Conservation (phyloP, 2,113 vertebrate genomes). For the Aepyceros melampus region DNA sequence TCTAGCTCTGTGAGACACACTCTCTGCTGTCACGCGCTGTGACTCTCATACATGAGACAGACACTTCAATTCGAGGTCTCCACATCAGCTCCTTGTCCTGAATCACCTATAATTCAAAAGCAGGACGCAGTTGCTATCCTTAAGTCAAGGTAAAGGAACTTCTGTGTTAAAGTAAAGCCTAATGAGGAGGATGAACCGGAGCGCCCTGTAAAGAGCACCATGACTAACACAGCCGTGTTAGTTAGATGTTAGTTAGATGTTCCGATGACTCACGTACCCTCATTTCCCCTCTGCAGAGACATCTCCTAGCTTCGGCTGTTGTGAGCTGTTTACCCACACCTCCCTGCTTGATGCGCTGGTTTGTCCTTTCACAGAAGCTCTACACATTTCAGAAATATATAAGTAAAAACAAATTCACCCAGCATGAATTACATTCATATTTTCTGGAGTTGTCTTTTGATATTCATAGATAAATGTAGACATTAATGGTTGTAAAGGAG, state of each 20-base stretch:
- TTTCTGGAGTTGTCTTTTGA: not conserved
- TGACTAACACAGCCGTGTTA: fast-evolving
- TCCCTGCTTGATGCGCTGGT: not conserved
- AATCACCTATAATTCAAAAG: not conserved
- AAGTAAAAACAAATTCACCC: not conserved
- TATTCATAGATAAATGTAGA: not conserved
- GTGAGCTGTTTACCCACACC: not conserved
- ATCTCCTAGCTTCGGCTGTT: fast-evolving
- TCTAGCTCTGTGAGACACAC: fast-evolving
- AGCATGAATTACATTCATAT: not conserved
- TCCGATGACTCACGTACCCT: fast-evolving
- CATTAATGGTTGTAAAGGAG: not conserved
- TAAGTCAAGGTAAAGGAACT: not conserved
- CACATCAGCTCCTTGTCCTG: not conserved
- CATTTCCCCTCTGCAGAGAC: not conserved
- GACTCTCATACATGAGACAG: not conserved
- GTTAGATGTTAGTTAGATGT: too few relatives aligned
- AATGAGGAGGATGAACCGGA: not conserved
- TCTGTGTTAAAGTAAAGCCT: not conserved
- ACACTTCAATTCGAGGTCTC: not conserved
- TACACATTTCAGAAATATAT: not conserved
- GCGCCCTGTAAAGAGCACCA: fast-evolving
- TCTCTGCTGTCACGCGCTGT: fast-evolving
- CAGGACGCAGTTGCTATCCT: not conserved
- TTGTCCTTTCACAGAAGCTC: not conserved